Conservation (phyloP, 2,888 invertebrate species). For the Drosophila neoperkinsi region DNA sequence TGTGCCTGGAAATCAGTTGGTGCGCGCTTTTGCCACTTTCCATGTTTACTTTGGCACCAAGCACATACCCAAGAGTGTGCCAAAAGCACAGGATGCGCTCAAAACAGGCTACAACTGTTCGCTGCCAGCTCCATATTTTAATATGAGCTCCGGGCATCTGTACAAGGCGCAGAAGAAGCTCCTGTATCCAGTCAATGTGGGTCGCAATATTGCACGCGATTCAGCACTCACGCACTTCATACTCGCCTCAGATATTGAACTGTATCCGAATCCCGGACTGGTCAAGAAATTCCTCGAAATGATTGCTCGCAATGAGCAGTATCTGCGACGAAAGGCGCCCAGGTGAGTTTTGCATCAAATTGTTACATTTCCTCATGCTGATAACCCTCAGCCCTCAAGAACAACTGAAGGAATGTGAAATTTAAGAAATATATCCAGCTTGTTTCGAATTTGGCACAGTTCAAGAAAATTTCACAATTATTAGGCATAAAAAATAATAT, state of each 20-base stretch:
- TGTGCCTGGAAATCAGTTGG: conserved; percentile 88
- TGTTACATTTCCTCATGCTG: not conserved
- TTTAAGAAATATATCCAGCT: not conserved
- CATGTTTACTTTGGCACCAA: conserved; percentile 95
- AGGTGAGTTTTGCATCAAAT: conserved; percentile 79
- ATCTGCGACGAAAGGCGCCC: conserved; percentile 87
- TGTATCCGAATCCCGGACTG: conserved; percentile 94
- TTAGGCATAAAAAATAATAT: not conserved
- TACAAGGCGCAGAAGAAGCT: conserved; percentile 93
- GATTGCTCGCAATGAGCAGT: conserved; percentile 90
- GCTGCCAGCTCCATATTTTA: conserved; percentile 89
- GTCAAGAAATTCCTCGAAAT: conserved; percentile 93
- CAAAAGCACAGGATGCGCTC: conserved; percentile 88
- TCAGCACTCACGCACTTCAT: conserved; percentile 93
- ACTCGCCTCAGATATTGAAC: conserved; percentile 94
- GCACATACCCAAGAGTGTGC: conserved; percentile 92
- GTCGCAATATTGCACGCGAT: conserved; percentile 94
- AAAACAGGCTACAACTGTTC: conserved; percentile 90
- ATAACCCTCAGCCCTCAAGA: not conserved
- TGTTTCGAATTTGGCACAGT: not conserved
- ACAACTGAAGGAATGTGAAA: not conserved
- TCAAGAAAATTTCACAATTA: not conserved
- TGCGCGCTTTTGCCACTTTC: conserved; percentile 93
- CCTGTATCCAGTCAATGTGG: conserved; percentile 95
- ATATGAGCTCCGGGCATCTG: conserved; percentile 88